These are phyloP conservation scores for Epiblema foenella DNA, from an alignment of 2,888 invertebrate species.

Conservation along the genomic window DNA sequence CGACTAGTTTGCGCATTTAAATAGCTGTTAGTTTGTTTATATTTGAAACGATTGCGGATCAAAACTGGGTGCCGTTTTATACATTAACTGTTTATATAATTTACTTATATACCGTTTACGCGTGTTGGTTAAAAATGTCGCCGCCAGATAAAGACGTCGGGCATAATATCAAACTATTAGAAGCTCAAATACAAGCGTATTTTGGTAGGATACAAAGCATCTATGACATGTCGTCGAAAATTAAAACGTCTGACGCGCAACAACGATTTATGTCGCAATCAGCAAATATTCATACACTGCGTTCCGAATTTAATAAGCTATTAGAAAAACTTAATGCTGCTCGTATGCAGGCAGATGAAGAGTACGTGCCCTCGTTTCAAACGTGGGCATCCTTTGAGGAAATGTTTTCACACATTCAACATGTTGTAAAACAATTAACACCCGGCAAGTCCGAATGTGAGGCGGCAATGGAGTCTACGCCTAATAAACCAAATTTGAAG, in stretches of 20 bases:
- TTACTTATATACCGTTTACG: not conserved
- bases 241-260: not conserved
- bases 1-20: too few species aligned
- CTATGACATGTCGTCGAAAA: not conserved
- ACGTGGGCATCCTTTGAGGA: constrained; percentile 3
- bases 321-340: constrained; percentile 4
- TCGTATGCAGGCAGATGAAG: constrained; percentile 6
- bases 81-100: not conserved
- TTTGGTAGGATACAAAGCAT: not conserved
- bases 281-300: not conserved
- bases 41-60: too few species aligned
- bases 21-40: too few species aligned
- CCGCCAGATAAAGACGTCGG: not conserved
- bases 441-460: too few species aligned
- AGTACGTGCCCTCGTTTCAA: constrained; percentile 8
- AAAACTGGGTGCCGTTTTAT: too few species aligned
- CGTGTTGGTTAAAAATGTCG: not conserved
- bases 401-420: constrained; percentile 3
- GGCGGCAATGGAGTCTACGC: not conserved
- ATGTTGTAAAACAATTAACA: constrained; percentile 3
- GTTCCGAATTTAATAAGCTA: constrained; percentile 13
- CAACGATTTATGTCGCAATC: constrained; percentile 3
- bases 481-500: constrained; percentile 5
- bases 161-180: constrained; percentile 14
- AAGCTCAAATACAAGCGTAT: constrained; percentile 1